Base-by-base conservation (phyloP, 2,797 vertebrate genomes). In the Sternotherus odoratus region DNA sequence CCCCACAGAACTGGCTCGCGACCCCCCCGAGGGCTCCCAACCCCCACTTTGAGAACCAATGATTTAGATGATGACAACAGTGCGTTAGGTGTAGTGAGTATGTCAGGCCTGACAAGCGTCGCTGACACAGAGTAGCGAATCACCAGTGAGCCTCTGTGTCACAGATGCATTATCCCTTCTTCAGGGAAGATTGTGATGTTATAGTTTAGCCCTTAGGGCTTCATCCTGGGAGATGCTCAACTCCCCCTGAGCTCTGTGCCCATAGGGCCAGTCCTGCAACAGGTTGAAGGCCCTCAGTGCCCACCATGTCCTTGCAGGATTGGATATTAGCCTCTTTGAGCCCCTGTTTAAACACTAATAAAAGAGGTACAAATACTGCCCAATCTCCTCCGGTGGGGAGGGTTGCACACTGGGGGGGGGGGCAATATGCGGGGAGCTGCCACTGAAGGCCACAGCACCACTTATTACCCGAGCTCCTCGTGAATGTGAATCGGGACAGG, bases 351-450 rank as follows among this genome's bases (percentile, higher is more conserved):
- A 23, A 48, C 30, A 2, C 17, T 60, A 77, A 72, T 11, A 79
- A 78, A 93, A 85, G 39, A 6, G 43, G 57, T 72, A 93, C 60
- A 15, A 48, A 57, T 33, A 49, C 72, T 5, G 19, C 78, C 78
- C 57, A 63, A 6, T 4, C 24, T 60, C 16, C 0, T 51, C 56
- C 12, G 56, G 11, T 19, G 69, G 92, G 66, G 79, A 54, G n/a
- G 28, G 96, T 97, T 96, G 91, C 77, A 79, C 88, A 16, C 21
- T 85, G 90, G 33, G 3, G 84, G 36, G 74, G n/a, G n/a, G n/a
- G n/a, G n/a, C n/a, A n/a, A n/a, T 82, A 9, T 6, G 46, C 46
- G 46, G 80, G 78, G n/a, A 85, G 72, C 26, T 50, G 84, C 88
- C 85, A 86, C 78, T 80, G 69, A 46, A 75, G 15, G 39, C 77